A percentile compares a stretch with the other conserved stretches of the same genome.
Conservation (phyloP, 2,888 invertebrate species). For the Endomychus coccineus region DNA sequence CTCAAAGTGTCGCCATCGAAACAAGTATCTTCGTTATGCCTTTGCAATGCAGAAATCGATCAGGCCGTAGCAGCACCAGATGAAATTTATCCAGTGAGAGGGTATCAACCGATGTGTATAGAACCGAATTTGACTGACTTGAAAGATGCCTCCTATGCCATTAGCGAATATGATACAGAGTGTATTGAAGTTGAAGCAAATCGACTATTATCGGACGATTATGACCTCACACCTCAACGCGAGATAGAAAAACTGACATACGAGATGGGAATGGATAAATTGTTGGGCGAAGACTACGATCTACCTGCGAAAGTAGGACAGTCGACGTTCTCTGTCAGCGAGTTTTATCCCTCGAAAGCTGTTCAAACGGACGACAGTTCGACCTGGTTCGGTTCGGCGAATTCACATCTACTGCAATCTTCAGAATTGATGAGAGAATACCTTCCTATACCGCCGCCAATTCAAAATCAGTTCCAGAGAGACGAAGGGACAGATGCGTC, state of each 20-base stretch:
- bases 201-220: constrained; percentile 22
- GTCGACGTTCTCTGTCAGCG: background rate
- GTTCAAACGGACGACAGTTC: constrained; percentile 10
- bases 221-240: constrained; percentile 28
- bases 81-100: too few species aligned
- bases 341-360: constrained; percentile 6
- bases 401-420: too few species aligned
- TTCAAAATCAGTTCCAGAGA: too few species aligned
- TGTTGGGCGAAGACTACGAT: background rate
- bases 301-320: background rate
- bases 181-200: background rate
- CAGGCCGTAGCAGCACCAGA: too few species aligned
- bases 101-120: too few species aligned
- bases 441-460: too few species aligned
- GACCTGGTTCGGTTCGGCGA: too few species aligned
- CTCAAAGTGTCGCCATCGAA: background rate
- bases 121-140: too few species aligned
- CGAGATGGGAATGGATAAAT: constrained; percentile 1
- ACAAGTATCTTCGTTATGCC: too few species aligned
- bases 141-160: background rate
- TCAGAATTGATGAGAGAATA: too few species aligned
- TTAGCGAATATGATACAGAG: background rate
- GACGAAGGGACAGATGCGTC: too few species aligned
- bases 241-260: constrained; percentile 20
- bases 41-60: too few species aligned